Base-by-base conservation (phyloP, 2,888 invertebrate species). In the Pteria penguin region DNA sequence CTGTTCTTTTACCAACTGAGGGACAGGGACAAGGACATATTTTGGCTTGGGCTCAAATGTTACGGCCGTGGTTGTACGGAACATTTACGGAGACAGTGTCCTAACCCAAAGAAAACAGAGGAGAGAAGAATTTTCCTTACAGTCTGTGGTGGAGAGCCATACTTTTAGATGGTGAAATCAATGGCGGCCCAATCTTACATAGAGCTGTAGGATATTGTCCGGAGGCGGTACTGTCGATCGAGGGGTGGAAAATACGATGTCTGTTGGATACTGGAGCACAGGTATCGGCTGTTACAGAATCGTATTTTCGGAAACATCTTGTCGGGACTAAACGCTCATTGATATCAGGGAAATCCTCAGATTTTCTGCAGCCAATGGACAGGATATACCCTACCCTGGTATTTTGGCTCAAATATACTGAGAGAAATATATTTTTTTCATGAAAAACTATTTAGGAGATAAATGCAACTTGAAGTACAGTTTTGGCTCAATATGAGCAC, bases 181-280 rank as follows among this genome's bases (percentile, higher is more conserved):
- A 67, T n/a, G 33, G 52, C 27, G 68, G 68, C 75, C 72, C 69
- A 33, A n/a, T 72, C 45, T 66, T 72, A 31, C 22, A 67, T 60
- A 76, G 55, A 58, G 68, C 65, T n/a, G 29, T 75, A 36, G 71
- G 66, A 29, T 36, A 33, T 8, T 78, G 78, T 71, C 78, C 75
- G 14, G 63, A 75, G 29, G 33, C 71, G 18, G 27, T 27, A 4
- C 58, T 75, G 2, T 55, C 52, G 18, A 1, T 57, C 8, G 24
- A 57, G n/a, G 22, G 61, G 11, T 14, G 11, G 18, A n/a, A 61
- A 24, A 61, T 61, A 61, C 18, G n/a, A 26, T 61, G 61, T 61
- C 29, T 27, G 26, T n/a, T 61, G 26, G 61, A 61, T 61, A 61
- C 61, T 26, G 61, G 61, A 5, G 61, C 61, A 24, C 61, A 61